Percentiles rank a stretch among this genome's conserved stretches.
phyloP scores from a whole-genome alignment of 53 echinoderm and acorn worm species.

The Antedon mediterranea region DNA sequence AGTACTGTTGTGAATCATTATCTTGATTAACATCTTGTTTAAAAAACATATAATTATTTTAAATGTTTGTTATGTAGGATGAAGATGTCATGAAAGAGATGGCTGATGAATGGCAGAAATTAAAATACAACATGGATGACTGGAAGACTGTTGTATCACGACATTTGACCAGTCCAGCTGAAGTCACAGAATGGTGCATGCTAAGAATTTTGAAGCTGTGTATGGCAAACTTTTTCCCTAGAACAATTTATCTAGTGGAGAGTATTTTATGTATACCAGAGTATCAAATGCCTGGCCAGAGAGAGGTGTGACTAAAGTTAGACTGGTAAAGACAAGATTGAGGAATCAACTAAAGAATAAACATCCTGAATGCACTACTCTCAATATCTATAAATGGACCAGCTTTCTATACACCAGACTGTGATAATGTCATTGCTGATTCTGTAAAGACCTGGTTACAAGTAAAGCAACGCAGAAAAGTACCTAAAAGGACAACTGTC shows the following conservation, averaged over 20 bases:
- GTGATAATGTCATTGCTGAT: too few species aligned
- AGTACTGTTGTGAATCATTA: too few species aligned
- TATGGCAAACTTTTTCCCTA: too few species aligned
- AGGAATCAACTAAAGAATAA: conserved; percentile 2
- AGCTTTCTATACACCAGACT: too few species aligned
- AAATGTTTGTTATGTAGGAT: not conserved
- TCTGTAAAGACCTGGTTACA: too few species aligned
- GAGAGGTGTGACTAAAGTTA: not conserved
- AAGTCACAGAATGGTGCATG: too few species aligned
- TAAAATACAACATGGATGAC: not conserved
- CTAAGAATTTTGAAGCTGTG: too few species aligned
- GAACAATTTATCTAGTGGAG: not conserved
- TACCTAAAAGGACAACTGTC: too few species aligned
- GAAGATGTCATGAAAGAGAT: not conserved
- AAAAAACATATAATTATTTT: not conserved
- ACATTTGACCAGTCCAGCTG: not conserved
- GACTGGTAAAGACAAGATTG: conserved; percentile 1
- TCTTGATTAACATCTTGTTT: too few species aligned
- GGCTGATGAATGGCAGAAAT: not conserved
- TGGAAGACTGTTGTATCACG: not conserved
- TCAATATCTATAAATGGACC: conserved; percentile 8
- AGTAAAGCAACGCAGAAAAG: too few species aligned
- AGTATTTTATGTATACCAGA: not conserved
- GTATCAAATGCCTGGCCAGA: conserved; percentile 6
- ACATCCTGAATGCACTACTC: not conserved